phyloP scores from a whole-genome alignment of 2,113 vertebrate genomes.

The Clarias macrocephalus region DNA sequence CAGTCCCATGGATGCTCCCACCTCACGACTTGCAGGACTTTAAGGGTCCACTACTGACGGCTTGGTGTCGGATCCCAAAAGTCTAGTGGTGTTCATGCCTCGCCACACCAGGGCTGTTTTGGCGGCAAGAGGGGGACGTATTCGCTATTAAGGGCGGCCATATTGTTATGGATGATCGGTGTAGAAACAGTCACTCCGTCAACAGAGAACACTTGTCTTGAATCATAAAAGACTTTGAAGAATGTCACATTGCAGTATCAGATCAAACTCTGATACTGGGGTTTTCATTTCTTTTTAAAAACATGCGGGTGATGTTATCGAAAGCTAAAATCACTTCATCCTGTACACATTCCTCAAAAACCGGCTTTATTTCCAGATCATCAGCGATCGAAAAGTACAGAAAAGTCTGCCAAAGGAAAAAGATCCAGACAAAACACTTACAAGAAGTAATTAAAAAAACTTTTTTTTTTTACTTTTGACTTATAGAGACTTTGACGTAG shows the following conservation, averaged over 20 bases:
- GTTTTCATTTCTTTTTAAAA: background rate
- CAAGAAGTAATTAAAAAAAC: background rate
- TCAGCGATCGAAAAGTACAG: background rate
- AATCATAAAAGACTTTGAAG: background rate
- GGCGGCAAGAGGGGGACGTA: too few relatives aligned
- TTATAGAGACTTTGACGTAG: background rate
- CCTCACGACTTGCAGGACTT: too few relatives aligned
- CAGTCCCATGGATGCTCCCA: too few relatives aligned
- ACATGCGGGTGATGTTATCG: background rate
- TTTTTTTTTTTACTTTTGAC: background rate
- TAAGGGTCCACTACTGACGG: too few relatives aligned
- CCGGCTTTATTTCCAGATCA: background rate
- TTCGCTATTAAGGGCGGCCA: too few relatives aligned
- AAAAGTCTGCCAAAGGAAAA: background rate
- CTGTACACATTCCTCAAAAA: constrained; percentile 6
- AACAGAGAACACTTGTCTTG: background rate
- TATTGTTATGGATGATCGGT: too few relatives aligned
- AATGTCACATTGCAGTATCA: background rate
- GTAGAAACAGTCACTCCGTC: too few relatives aligned
- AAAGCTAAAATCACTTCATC: background rate
- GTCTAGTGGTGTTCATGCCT: too few relatives aligned
- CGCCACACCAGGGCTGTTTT: too few relatives aligned
- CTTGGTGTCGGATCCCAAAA: too few relatives aligned
- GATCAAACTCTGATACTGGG: background rate
- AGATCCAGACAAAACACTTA: background rate